phyloP scores from a whole-genome alignment of 2,797 vertebrate species.

The Xenops minutus region DNA sequence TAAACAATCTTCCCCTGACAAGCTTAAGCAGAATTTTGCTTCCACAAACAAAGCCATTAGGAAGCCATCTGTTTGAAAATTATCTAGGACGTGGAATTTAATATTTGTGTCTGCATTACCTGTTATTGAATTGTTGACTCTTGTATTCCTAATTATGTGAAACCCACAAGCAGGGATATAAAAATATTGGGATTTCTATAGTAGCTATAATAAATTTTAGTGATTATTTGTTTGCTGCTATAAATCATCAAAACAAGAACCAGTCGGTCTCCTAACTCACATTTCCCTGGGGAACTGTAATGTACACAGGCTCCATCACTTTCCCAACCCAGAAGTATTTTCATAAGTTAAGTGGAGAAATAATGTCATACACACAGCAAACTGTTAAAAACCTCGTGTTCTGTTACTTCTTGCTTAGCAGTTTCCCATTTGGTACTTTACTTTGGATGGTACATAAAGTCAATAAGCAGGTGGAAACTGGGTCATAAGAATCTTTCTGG shows the following conservation, averaged over 20 bases:
- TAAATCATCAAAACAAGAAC: not conserved
- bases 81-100: not conserved
- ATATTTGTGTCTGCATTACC: not conserved
- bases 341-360: not conserved
- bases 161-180: not conserved
- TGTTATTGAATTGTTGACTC: not conserved
- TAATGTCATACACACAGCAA: not conserved
- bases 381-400: not conserved
- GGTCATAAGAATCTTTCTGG: slow-evolving; percentile 31
- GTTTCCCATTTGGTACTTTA: slow-evolving; percentile 16
- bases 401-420: not conserved
- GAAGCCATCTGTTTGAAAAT: not conserved
- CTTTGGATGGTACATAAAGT: slow-evolving; percentile 2
- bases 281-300: not conserved
- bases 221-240: not conserved
- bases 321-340: not conserved
- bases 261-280: rapidly evolving
- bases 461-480: slow-evolving; percentile 45
- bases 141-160: not conserved
- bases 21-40: not conserved
- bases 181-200: not conserved
- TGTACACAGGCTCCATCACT: not conserved
- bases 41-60: not conserved
- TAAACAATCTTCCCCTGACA: not conserved
- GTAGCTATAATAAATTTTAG: not conserved